Evolutionary conservation across 2,888 invertebrate species (phyloP), one percentile per base, ranked within the genome.

Genomic region (Mythimna ferrago): DNA sequence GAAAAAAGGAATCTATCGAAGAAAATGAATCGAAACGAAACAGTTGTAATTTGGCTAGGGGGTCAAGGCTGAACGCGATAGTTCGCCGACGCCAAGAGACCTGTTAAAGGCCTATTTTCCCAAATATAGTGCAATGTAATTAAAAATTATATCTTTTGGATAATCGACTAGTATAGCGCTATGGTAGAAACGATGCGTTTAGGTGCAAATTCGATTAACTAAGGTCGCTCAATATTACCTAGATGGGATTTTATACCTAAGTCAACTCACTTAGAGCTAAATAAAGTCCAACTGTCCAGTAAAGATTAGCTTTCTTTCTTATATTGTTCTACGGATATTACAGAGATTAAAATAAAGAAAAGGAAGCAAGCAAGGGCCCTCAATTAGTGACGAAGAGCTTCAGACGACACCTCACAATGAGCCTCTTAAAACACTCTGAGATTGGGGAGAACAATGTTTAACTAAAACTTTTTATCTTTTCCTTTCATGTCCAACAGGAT

Each of bases 171-270:
- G 19, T n/a, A 10, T 2, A 14, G 11, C 11, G 11, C 11, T 44
- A 14, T 44, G 14, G 44, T 44, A 2, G 2, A 44, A 44, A 11
- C 2, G 48, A 48, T 54, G 53, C 32, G 21, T 41, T 71, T 54
- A 76, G 38, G 58, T 64, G 54, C 21, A 68, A 78, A 76, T 64
- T 60, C 63, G 53, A 70, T 76, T 64, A 32, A 54, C 60, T 64
- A 44, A n/a, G 58, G 44, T 54, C 51, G 48, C 38, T 77, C 57
- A 2, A 38, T 53, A 7, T 69, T 53, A 10, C 3, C 19, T 57
- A 16, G 16, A 16, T 14, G 4, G 5, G 32, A 16, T 11, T 21
- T 44, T 44, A 10, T 48, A 19, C 5, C 21, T 48, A 14, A 48
- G 44, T 48, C 5, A 44, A 48, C 44, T 4, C 44, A 48, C 48